A percentile compares a stretch with the other conserved stretches of the same genome.
Conservation (phyloP, 2,113 vertebrate species). For the Hippotragus niger region DNA sequence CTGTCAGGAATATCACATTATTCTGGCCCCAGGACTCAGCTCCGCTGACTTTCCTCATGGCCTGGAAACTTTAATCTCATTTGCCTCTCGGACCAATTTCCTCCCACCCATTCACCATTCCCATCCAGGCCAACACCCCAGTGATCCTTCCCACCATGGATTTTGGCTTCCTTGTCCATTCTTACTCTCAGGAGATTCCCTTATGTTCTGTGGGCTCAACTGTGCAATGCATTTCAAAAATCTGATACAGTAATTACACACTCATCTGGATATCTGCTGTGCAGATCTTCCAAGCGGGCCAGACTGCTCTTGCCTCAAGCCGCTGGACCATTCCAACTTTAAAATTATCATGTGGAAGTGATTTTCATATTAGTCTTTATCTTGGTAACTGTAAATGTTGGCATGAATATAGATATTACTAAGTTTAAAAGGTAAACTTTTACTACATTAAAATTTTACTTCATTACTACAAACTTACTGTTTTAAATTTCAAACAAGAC, state of each 20-base stretch:
- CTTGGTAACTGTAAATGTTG: background rate
- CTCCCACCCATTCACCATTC: too few relatives aligned
- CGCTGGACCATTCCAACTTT: background rate
- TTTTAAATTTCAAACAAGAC: background rate
- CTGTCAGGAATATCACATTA: background rate
- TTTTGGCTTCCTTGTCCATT: background rate
- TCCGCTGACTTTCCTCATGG: too few relatives aligned
- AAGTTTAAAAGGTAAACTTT: background rate
- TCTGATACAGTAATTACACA: too few relatives aligned
- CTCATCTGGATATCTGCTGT: fast-evolving
- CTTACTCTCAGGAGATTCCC: background rate
- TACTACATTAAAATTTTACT: background rate
- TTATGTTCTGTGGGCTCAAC: background rate
- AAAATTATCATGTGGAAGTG: background rate
- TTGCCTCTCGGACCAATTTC: too few relatives aligned
- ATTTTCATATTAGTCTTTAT: background rate
- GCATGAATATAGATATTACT: background rate
- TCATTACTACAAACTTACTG: background rate
- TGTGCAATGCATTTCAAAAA: background rate
- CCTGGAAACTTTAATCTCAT: background rate
- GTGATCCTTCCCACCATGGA: background rate
- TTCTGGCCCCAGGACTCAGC: background rate
- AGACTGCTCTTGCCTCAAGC: background rate
- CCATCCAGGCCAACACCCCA: too few relatives aligned
- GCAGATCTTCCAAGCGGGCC: background rate